phyloP scores from a whole-genome alignment of 2,797 vertebrate genomes.

The Gila robusta region DNA sequence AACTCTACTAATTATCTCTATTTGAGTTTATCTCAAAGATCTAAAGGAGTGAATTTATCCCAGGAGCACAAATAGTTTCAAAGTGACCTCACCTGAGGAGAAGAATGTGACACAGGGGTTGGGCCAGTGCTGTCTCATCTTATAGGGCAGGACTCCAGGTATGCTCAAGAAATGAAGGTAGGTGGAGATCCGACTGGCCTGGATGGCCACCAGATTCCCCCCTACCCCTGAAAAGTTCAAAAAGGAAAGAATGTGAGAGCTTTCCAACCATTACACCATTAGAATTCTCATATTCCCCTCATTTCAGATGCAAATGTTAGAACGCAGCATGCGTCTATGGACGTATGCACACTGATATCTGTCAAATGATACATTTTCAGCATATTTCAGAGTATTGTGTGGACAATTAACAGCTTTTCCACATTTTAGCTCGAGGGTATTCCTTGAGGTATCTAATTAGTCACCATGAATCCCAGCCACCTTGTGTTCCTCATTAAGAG shows the following conservation, averaged over 20 bases:
- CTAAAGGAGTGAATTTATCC: background rate
- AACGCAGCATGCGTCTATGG: background rate
- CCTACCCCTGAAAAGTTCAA: slow-evolving; percentile 84
- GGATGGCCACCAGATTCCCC: slow-evolving; percentile 95
- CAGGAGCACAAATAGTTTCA: background rate
- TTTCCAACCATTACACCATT: slow-evolving; percentile 37
- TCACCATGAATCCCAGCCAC: slow-evolving; percentile 6
- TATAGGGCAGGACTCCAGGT: slow-evolving; percentile 90
- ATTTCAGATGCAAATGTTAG: slow-evolving; percentile 8
- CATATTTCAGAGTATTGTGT: slow-evolving; percentile 34
- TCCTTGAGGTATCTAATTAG: slow-evolving; percentile 7
- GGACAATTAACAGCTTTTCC: slow-evolving; percentile 36
- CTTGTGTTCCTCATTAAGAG: slow-evolving; percentile 20
- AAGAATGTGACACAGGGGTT: slow-evolving; percentile 90
- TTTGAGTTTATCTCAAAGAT: slow-evolving; percentile 17
- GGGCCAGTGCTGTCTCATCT: slow-evolving; percentile 92
- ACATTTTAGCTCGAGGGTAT: background rate
- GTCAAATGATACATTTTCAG: slow-evolving; percentile 29
- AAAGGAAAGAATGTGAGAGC: background rate
- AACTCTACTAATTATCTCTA: background rate
- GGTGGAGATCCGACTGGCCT: slow-evolving; percentile 95
- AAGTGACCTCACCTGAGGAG: slow-evolving; percentile 81
- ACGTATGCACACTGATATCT: background rate
- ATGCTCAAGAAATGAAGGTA: slow-evolving; percentile 92
- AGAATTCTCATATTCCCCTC: slow-evolving; percentile 10